Evolutionary conservation across 2,797 vertebrate genomes (phyloP), one percentile per base, ranked within the genome.

Genomic region (Cirrhinus mrigala): DNA sequence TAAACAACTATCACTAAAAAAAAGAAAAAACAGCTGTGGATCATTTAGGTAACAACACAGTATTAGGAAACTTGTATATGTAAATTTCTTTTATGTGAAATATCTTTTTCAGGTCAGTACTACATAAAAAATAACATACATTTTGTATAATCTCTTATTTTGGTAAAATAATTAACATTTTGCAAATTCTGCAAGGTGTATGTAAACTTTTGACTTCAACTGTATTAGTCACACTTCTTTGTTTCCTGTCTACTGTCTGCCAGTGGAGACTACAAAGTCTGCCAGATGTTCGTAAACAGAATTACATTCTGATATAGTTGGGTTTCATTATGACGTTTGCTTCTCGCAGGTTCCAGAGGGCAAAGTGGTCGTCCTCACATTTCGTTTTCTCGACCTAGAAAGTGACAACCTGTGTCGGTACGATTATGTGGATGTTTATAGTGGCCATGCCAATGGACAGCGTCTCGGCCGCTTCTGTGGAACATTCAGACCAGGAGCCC

Each of bases 401-500:
- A 98, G 93, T 0, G 98, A 99, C 94, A 97, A 94, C 89, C 88
- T 99, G 90, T 99, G 98, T 89, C 96, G 98, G 20, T 99, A 99
- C 0, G 98, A 99, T 90, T 98, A 97, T 71, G 98, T 99, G 91
- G 98, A 99, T 24, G 97, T 99, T 16, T 97, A 99, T 93, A 98
- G 93, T 0, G 97, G 97, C 15, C 98, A 99, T 0, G 87, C 89
- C 84, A 96, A 92, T 0, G 96, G 96, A 0, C 98, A 99, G 91
- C 97, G 97, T 71, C 96, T 99, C 0, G 98, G 98, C 4, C 96
- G 98, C 83, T 99, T 99, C 95, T 99, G 98, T 16, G 98, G 98
- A 22, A 99, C 97, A 0, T 97, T 97, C 90, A 97, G 96, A 83
- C 98, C 98, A 0, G 98, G 98, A 0, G 96, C 97, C 52, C 95